Conservation (phyloP, 2,113 vertebrate species). For the Nothocercus nigrocapillus region DNA sequence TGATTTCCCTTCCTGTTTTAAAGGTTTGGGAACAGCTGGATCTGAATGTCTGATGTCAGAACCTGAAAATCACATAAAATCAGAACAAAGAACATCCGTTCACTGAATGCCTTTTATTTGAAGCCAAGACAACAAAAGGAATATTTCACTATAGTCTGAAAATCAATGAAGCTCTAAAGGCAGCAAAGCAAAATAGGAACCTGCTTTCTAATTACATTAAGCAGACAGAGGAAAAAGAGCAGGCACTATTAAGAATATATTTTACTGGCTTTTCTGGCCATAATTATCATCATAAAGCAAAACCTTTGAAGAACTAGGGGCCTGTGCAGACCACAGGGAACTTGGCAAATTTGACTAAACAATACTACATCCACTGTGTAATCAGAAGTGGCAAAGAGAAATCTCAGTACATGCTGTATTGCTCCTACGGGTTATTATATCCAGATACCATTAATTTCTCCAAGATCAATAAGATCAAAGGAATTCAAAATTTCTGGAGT, state of each 20-base stretch:
- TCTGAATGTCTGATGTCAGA: background rate
- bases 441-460: background rate
- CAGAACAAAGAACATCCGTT: background rate
- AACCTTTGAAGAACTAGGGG: background rate
- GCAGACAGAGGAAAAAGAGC: background rate
- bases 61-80: background rate
- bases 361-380: background rate
- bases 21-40: background rate
- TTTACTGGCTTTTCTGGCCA: background rate
- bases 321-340: background rate
- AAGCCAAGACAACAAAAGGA: background rate
- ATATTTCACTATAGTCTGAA: background rate
- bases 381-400: background rate
- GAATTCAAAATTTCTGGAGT: background rate
- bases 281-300: background rate
- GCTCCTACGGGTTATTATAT: background rate
- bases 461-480: background rate
- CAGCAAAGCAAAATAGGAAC: background rate
- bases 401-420: accelerated
- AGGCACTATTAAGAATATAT: background rate
- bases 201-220: background rate
- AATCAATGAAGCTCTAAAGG: background rate
- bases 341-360: background rate
- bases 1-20: background rate
- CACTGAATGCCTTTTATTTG: background rate